A percentile compares a stretch with the other conserved stretches of the same genome.
Evolutionary conservation across 2,888 invertebrate genomes (phyloP).

Genomic region (Scaptomyza tumidula): DNA sequence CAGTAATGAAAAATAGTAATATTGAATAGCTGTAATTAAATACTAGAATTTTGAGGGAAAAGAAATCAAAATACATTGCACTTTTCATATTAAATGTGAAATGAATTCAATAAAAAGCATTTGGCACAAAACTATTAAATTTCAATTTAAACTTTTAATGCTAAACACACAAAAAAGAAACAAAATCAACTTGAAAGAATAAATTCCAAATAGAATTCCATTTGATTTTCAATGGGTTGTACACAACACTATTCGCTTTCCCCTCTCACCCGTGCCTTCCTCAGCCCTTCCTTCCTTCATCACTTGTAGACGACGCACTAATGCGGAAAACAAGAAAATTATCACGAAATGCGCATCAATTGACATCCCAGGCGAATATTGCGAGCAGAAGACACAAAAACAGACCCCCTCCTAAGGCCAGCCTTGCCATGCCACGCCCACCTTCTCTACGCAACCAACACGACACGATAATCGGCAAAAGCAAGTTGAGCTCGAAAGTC

Average conservation of each 20-base stretch:
- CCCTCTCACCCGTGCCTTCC: not conserved
- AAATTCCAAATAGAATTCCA: slow-evolving; percentile 30
- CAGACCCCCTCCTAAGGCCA: not conserved
- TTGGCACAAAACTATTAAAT: slow-evolving; percentile 43
- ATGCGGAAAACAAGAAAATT: slow-evolving; percentile 68
- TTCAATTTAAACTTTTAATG: slow-evolving; percentile 59
- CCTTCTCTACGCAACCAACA: not conserved
- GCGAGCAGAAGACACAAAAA: slow-evolving; percentile 33
- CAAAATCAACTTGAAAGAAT: not conserved
- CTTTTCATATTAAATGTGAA: not conserved
- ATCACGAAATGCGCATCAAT: slow-evolving; percentile 67
- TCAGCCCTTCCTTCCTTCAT: not conserved
- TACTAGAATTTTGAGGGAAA: not conserved
- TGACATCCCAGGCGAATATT: slow-evolving; percentile 47
- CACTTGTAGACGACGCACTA: slow-evolving; percentile 42
- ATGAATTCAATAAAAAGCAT: slow-evolving; percentile 26
- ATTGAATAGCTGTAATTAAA: too few relatives aligned
- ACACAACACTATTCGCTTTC: slow-evolving; percentile 3
- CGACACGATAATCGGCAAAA: slow-evolving; percentile 48
- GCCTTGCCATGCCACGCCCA: not conserved
- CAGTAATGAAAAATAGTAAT: too few relatives aligned
- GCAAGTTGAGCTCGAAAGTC: slow-evolving; percentile 50
- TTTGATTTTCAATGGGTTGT: slow-evolving; percentile 40
- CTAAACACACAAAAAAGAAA: slow-evolving; percentile 27
- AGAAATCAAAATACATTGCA: not conserved